A percentile compares a stretch with the other conserved stretches of the same genome.
Conservation (phyloP, 2,888 invertebrate species). For the Rhopalosiphum nymphaeae region DNA sequence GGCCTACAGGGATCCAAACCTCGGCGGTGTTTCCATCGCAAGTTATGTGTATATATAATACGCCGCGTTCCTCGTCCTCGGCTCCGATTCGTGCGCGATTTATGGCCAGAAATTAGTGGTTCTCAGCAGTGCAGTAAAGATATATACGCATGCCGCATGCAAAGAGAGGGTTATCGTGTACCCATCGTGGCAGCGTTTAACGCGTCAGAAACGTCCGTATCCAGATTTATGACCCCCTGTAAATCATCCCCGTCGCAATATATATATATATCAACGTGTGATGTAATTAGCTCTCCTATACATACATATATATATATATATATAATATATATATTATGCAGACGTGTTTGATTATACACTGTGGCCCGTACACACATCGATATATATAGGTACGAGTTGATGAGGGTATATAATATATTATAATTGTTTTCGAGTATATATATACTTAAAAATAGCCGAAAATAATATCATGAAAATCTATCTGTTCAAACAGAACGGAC, state of each 20-base stretch:
- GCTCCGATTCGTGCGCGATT: neutral
- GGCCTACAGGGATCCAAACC: neutral
- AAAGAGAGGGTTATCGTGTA: slow-evolving; percentile 7
- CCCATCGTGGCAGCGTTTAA: neutral
- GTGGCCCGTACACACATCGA: neutral
- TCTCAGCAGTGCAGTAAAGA: neutral
- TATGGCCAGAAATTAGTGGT: slow-evolving; percentile 60
- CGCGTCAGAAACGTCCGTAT: slow-evolving; percentile 45
- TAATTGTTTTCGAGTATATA: neutral
- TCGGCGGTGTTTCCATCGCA: neutral
- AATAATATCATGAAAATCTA: neutral
- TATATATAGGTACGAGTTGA: neutral
- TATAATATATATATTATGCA: neutral
- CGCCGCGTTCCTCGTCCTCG: neutral
- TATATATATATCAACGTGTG: neutral
- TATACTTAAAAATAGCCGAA: neutral
- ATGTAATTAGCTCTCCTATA: neutral
- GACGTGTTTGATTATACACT: neutral
- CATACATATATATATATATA: neutral
- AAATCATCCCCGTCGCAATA: slow-evolving; percentile 39
- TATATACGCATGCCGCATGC: neutral
- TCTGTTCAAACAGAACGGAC: neutral
- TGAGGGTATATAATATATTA: neutral
- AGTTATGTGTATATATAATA: slow-evolving; percentile 7
- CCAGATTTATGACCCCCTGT: slow-evolving; percentile 33